Evolutionary conservation across 2,113 vertebrate species (phyloP).

Genomic region (Cricetomys ansorgei): DNA sequence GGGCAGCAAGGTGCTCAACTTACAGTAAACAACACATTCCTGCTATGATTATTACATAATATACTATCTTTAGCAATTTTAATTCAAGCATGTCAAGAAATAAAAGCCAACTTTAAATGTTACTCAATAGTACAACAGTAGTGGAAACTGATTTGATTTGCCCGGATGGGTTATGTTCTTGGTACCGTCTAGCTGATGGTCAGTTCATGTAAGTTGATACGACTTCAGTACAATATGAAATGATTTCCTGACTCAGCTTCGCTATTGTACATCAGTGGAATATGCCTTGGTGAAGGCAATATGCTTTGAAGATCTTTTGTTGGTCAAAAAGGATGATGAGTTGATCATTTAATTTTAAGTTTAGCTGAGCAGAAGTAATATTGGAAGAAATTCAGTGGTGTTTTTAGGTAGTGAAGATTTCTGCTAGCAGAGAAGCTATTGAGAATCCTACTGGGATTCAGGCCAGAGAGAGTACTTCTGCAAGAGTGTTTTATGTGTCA

Average conservation of each 20-base stretch:
- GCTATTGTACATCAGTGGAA: background rate
- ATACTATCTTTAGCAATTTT: slow-evolving; percentile 19
- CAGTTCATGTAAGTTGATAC: background rate
- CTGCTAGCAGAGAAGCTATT: background rate
- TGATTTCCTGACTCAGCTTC: background rate
- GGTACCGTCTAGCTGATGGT: slow-evolving; percentile 17
- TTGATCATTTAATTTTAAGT: slow-evolving; percentile 56
- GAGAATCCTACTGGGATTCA: background rate
- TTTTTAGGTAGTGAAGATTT: background rate
- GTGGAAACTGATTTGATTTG: background rate
- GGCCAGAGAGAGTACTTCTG: background rate
- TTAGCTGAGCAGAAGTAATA: background rate
- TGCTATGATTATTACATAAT: slow-evolving; percentile 21
- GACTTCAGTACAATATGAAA: background rate
- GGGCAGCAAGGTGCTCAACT: background rate
- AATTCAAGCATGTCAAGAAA: slow-evolving; percentile 9
- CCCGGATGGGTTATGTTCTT: background rate
- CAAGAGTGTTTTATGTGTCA: background rate
- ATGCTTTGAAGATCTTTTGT: background rate
- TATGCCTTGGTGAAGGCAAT: background rate
- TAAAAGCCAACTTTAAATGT: slow-evolving; percentile 28
- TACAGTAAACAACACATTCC: background rate
- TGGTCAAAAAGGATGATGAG: slow-evolving; percentile 6
- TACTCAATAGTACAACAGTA: background rate
- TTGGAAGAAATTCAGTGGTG: background rate